Conservation (phyloP, 1,140 invertebrate species). For the Lordiphosa clarofinis region DNA sequence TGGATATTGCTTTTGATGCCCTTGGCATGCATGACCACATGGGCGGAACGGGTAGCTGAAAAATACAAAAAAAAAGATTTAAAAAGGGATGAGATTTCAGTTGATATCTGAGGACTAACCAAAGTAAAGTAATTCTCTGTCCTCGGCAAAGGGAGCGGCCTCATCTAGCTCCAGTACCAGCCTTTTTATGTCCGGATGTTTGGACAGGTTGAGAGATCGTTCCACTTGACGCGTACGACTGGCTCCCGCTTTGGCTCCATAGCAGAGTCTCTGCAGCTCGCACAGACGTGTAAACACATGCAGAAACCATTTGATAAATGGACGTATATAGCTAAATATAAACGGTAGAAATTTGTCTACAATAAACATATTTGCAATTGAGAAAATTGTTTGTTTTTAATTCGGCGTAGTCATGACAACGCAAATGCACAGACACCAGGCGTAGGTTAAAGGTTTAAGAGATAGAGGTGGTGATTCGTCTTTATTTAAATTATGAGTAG, state of each 20-base stretch:
- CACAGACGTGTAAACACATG: slow-evolving; percentile 91
- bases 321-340: slow-evolving; percentile 85
- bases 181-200: slow-evolving; percentile 84
- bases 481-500: no score
- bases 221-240: slow-evolving; percentile 87
- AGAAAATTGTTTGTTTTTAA: slow-evolving; percentile 7
- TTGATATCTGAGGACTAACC: slow-evolving; percentile 18
- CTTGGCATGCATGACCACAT: slow-evolving; percentile 87
- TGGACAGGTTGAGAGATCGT: slow-evolving; percentile 86
- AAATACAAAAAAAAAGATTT: not conserved
- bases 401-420: slow-evolving; percentile 2
- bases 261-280: slow-evolving; percentile 95
- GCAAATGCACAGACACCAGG: not conserved
- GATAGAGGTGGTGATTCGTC: no score
- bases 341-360: slow-evolving; percentile 61
- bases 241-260: slow-evolving; percentile 88
- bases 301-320: slow-evolving; percentile 93
- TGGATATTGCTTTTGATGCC: slow-evolving; percentile 90
- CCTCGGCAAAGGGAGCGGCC: slow-evolving; percentile 80
- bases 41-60: slow-evolving; percentile 80
- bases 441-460: no score
- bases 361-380: slow-evolving; percentile 53
- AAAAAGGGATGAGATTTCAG: not conserved
- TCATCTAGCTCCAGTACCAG: slow-evolving; percentile 86
- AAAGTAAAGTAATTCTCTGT: slow-evolving; percentile 81